Percentiles rank a stretch among this genome's conserved stretches.
phyloP scores from a whole-genome alignment of 2,888 invertebrate genomes.

The Drosophila anomalata region DNA sequence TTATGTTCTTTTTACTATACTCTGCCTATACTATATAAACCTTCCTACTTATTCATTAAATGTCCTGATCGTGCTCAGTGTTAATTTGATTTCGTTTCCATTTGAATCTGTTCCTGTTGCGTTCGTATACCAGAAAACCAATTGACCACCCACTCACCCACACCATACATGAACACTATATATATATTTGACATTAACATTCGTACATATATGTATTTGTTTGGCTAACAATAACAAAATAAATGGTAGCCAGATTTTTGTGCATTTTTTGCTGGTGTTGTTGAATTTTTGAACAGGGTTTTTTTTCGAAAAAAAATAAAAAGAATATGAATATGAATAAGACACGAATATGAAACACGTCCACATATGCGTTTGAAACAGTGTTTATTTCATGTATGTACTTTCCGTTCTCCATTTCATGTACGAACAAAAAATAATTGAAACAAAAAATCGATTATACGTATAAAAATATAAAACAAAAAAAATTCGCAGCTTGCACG shows the following conservation, averaged over 20 bases:
- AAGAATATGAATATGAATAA: background rate
- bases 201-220: constrained; percentile 43
- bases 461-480: constrained; percentile 46
- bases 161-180: constrained; percentile 23
- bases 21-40: constrained; percentile 27
- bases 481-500: constrained; percentile 90
- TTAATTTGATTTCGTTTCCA: constrained; percentile 60
- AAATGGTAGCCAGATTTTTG: constrained; percentile 46
- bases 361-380: constrained; percentile 39
- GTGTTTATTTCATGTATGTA: constrained; percentile 71
- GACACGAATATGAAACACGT: constrained; percentile 17
- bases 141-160: constrained; percentile 20
- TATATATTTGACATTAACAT: constrained; percentile 23
- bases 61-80: constrained; percentile 69
- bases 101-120: constrained; percentile 59
- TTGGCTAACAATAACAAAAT: constrained; percentile 19
- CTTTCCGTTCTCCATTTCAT: constrained; percentile 72
- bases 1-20: constrained; percentile 15
- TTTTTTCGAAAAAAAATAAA: constrained; percentile 3
- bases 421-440: constrained; percentile 62
- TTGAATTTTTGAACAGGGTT: constrained; percentile 29
- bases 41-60: constrained; percentile 60
- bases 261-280: constrained; percentile 52
- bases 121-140: constrained; percentile 41
- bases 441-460: constrained; percentile 56